Base-by-base conservation (phyloP, 2,113 vertebrate genomes). In the Notothenia rossii region DNA sequence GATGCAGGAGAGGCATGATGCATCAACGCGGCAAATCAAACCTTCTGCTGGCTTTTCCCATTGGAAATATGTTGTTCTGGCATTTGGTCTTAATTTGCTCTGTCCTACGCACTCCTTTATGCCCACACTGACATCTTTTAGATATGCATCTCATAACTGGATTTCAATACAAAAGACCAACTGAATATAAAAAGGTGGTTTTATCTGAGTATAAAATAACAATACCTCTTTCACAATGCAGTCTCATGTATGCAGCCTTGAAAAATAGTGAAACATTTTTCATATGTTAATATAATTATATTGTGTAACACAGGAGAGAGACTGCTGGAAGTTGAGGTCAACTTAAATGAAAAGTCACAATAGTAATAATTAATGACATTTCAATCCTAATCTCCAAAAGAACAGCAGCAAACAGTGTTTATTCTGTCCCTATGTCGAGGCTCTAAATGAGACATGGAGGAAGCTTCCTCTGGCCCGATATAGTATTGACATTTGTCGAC, bases 401-500 rank as follows among this genome's bases (percentile, higher is more conserved):
- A 29, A 36, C 59, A 43, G 55, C 76, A n/a, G 36, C 14, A 69
- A 79, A 77, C 25, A 66, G 33, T 45, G 70, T 2, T 51, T 65
- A 70, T 63, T 45, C 49, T 51, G 62, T 65, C 69, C 65, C 36
- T 40, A 40, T 18, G 63, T 36, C 14, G 8, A 43, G 17, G 48
- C 33, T 71, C 4, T 58, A 40, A 79, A 77, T 69, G 59, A 81
- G 51, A 80, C 77, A 58, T 10, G n/a, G 46, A 62, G 62, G 48
- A 67, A 58, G 69, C 40, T 79, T 77, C 77, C 70, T 46, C n/a
- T 68, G 64, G 51, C 81, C 69, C 33, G 22, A 29, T 59, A 36
- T 59, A 36, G 33, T 81, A 83, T 83, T 77, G 59, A 80, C 56
- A 77, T 82, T 83, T 88, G 60, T 54, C 15, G 55, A 80, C 59